Conservation (phyloP, 2,797 vertebrate species). For the Leontocebus nigricollis region DNA sequence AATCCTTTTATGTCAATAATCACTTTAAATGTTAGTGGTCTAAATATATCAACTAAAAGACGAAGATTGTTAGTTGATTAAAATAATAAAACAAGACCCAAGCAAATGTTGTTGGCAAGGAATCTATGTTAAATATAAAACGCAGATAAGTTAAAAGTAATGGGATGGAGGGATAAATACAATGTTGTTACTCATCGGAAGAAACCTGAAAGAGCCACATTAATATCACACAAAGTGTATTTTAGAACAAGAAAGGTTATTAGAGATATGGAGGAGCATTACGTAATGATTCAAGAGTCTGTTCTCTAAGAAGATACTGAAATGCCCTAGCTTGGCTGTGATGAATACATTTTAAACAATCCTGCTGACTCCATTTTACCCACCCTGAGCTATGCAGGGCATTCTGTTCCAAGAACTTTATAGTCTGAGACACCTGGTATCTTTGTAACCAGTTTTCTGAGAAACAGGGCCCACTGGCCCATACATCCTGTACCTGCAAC, state of each 20-base stretch:
- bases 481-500: too few relatives aligned
- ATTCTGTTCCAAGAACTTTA: too few relatives aligned
- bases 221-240: neutral
- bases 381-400: too few relatives aligned
- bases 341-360: too few relatives aligned
- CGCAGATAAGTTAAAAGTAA: neutral
- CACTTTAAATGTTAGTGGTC: neutral
- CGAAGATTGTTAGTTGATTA: neutral
- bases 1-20: neutral
- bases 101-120: neutral
- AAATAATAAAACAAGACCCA: neutral
- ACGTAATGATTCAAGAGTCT: neutral
- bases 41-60: neutral
- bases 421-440: too few relatives aligned
- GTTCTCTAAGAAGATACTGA: neutral
- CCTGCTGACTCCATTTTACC: too few relatives aligned
- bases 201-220: neutral
- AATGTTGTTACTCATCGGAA: neutral
- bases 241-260: neutral
- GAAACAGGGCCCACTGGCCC: too few relatives aligned
- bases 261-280: neutral
- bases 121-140: neutral
- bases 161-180: neutral
- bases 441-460: too few relatives aligned
- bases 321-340: too few relatives aligned